Evolutionary conservation across 2,888 invertebrate species (phyloP), one percentile per base, ranked within the genome.

Genomic region (Cerceris ruficornis): DNA sequence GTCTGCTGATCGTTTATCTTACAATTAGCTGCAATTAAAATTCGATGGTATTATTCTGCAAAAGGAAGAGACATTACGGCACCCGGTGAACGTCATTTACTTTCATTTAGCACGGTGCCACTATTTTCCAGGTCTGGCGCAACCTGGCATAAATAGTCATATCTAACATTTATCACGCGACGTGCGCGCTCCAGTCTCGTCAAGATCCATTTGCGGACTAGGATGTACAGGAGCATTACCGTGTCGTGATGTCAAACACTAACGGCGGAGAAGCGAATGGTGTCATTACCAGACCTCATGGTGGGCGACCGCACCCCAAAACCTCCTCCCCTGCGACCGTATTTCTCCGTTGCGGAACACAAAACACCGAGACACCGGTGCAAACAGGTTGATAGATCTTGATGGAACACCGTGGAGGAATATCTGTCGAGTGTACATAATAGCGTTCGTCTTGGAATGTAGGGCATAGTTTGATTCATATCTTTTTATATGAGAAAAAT

Each of bases 251-350:
- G 87, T 84, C 84, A 86, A 87, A 86, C 80, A 84, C 82, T 81
- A 87, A 86, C 85, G 79, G 77, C 58, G 69, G 73, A 70, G 77
- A 73, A 78, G 84, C 86, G 79, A 88, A 84, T 83, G 81, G 84
- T 81, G 78, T 83, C 88, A 84, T 88, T 87, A 85, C 80, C 76
- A 83, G 78, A 82, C 83, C 85, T 85, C 85, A 81, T 84, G 74
- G 78, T 59, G 59, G 64, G 67, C 68, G 72, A 64, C 59, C 70
- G 50, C 75, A 52, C 58, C 73, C 76, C 69, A 17, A 68, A 41
- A 58, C 58, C 67, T 46, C 42, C 66, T 43, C 43, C 42, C 59
- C 67, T 50, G 64, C 69, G 65, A 64, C 62, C 85, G 85, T 85
- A 85, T 85, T 85, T 85, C 85, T 81, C 83, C 77, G 78, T 61